Conservation (phyloP, 1,140 invertebrate genomes). For the Brachionus calyciflorus region DNA sequence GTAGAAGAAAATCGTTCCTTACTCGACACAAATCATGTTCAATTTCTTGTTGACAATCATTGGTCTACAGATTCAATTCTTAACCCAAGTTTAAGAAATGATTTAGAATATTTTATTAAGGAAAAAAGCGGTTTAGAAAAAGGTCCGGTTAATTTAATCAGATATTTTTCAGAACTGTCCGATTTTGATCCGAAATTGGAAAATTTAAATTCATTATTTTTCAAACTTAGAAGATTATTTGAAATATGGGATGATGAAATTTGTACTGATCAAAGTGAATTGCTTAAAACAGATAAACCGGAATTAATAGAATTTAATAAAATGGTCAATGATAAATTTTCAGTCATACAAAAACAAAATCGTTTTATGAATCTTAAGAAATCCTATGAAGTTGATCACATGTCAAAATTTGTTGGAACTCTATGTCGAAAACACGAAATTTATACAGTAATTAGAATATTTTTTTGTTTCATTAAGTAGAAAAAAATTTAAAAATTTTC, state of each 20-base stretch:
- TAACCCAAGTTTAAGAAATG: not conserved
- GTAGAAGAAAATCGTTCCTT: not conserved
- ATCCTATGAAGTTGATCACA: slow-evolving; percentile 31
- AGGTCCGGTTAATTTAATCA: slow-evolving; percentile 8
- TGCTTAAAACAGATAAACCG: not conserved
- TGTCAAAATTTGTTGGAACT: slow-evolving; percentile 42
- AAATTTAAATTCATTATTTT: not conserved
- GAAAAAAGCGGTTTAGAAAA: not conserved
- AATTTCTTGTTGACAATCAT: slow-evolving; percentile 44
- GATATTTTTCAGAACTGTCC: slow-evolving; percentile 8
- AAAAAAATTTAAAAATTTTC: not conserved
- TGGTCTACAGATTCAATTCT: slow-evolving; percentile 16
- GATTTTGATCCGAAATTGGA: not conserved
- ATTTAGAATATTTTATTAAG: slow-evolving; percentile 4
- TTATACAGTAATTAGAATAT: slow-evolving; percentile 33
- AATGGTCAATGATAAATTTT: slow-evolving; percentile 31
- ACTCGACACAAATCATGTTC: slow-evolving; percentile 36
- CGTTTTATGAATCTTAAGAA: slow-evolving; percentile 42
- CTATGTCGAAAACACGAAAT: slow-evolving; percentile 6
- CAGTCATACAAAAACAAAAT: slow-evolving; percentile 35
- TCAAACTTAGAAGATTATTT: not conserved
- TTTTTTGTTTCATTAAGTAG: no score
- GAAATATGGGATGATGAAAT: not conserved
- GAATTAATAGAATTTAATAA: slow-evolving; percentile 21
- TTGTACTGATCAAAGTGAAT: not conserved